Percentiles rank a stretch among this genome's conserved stretches.
phyloP scores from a whole-genome alignment of 2,113 vertebrate genomes.

The Poecilia latipinna region DNA sequence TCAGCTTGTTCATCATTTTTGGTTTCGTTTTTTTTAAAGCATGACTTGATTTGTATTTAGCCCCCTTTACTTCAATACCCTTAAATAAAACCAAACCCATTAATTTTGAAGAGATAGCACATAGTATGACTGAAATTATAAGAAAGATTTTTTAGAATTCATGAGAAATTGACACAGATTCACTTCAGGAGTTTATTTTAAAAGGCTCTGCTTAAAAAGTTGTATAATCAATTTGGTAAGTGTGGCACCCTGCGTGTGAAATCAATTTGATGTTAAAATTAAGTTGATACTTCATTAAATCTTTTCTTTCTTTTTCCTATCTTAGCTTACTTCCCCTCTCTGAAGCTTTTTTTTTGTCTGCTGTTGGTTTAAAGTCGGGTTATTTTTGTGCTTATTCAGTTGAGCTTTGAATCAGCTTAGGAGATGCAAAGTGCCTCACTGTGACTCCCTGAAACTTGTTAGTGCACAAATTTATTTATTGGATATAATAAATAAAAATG shows the following conservation, averaged over 20 bases:
- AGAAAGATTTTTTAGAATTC: not conserved
- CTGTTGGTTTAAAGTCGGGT: slow-evolving; percentile 1
- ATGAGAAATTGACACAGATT: not conserved
- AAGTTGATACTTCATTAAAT: slow-evolving; percentile 17
- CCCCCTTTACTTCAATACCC: no score
- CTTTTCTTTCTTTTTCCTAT: slow-evolving; percentile 2
- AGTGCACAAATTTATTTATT: slow-evolving; percentile 22
- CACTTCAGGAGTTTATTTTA: not conserved
- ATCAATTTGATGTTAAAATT: slow-evolving; percentile 23
- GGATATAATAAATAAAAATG: not conserved
- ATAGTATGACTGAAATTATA: not conserved
- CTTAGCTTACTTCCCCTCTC: slow-evolving; percentile 26
- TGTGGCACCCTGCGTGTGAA: not conserved
- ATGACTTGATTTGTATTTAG: no score
- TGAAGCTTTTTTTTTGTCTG: not conserved
- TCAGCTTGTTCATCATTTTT: no score
- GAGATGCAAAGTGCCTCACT: slow-evolving; percentile 22
- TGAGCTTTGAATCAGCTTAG: slow-evolving; percentile 29
- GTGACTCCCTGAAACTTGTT: slow-evolving; percentile 27
- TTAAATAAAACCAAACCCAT: no score
- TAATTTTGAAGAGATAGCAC: not conserved
- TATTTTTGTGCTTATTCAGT: slow-evolving; percentile 26
- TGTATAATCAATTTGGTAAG: slow-evolving; percentile 6
- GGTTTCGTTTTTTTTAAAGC: no score
- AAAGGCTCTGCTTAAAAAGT: not conserved